Evolutionary conservation across 1,140 invertebrate species (phyloP).

Genomic region (Conus ventricosus): DNA sequence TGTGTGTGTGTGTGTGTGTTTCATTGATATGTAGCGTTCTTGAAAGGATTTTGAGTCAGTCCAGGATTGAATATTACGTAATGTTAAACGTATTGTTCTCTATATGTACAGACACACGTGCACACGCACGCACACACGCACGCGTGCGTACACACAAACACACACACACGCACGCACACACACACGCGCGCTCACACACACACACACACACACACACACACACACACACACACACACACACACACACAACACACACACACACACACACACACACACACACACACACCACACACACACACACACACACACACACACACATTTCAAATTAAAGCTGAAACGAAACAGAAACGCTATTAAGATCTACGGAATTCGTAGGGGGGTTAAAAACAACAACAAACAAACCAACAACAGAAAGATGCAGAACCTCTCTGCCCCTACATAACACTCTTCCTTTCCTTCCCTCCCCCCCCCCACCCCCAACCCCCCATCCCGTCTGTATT

Average conservation of each 20-base stretch:
- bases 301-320: no score
- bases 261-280: no score
- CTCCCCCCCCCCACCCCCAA: no score
- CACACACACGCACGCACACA: no score
- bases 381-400: no score
- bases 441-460: no score
- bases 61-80: no score
- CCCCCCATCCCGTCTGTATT: neutral
- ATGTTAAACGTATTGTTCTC: neutral
- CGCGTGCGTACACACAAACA: neutral
- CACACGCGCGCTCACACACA: neutral
- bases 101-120: neutral
- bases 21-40: no score
- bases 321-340: neutral
- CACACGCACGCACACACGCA: neutral
- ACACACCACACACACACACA: no score
- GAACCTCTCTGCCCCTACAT: neutral
- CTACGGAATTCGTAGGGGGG: neutral
- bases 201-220: conserved; percentile 6
- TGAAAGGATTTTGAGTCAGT: no score
- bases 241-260: no score
- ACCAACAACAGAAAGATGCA: neutral
- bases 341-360: neutral
- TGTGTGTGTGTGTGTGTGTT: no score
- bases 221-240: neutral